Evolutionary conservation across 2,888 invertebrate genomes (phyloP).

Genomic region (Nezara viridula): DNA sequence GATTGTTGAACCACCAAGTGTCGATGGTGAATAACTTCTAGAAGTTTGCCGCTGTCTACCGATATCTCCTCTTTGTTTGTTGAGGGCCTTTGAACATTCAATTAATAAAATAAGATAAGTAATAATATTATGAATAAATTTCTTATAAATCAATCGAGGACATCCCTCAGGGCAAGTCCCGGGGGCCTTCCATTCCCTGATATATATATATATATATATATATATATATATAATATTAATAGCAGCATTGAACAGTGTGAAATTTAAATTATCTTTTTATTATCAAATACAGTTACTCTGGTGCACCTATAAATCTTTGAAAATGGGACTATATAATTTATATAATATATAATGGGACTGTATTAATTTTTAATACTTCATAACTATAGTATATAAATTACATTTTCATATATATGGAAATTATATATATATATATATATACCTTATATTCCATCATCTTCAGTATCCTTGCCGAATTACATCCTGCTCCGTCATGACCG

Average conservation of each 20-base stretch:
- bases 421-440: too few relatives aligned
- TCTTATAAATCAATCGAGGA: background rate
- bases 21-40: conserved; percentile 66
- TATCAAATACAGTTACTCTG: background rate
- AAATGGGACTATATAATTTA: too few relatives aligned
- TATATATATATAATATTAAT: background rate
- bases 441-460: too few relatives aligned
- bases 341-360: too few relatives aligned
- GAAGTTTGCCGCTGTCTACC: conserved; percentile 60
- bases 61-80: conserved; percentile 64
- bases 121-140: background rate
- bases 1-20: conserved; percentile 63
- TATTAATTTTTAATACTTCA: too few relatives aligned
- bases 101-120: background rate
- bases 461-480: too few relatives aligned
- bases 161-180: background rate
- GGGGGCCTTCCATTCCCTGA: background rate
- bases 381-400: too few relatives aligned
- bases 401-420: too few relatives aligned
- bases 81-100: conserved; percentile 65
- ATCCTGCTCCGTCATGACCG: too few relatives aligned
- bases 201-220: too few relatives aligned
- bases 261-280: background rate
- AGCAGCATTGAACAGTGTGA: background rate
- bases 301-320: too few relatives aligned